A percentile compares a stretch with the other conserved stretches of the same genome.
Conservation (phyloP, 2,113 vertebrate genomes). For the Octodon degus region DNA sequence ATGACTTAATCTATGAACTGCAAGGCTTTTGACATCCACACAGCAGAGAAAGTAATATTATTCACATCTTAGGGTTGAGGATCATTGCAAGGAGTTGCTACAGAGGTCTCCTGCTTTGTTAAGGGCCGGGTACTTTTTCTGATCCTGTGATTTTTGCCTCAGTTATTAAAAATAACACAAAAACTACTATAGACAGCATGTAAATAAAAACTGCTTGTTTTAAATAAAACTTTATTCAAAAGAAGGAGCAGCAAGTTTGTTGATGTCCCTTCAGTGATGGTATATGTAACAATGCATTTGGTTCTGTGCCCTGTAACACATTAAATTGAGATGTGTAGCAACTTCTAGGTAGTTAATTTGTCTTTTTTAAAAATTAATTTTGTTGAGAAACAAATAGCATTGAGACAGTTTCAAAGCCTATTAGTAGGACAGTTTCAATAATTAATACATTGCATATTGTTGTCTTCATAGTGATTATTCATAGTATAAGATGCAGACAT, state of each 20-base stretch:
- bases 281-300: neutral
- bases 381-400: too few relatives aligned
- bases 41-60: neutral
- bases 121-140: neutral
- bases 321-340: neutral
- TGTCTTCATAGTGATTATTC: too few relatives aligned
- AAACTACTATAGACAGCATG: neutral
- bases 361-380: too few relatives aligned
- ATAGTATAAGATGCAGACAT: too few relatives aligned
- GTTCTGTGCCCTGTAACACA: neutral
- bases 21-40: neutral
- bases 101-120: neutral
- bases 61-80: neutral
- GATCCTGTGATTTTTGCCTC: neutral
- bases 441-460: too few relatives aligned
- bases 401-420: too few relatives aligned
- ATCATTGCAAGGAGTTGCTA: neutral
- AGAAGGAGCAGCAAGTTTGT: neutral
- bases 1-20: neutral
- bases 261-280: neutral
- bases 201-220: neutral
- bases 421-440: too few relatives aligned
- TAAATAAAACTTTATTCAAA: neutral
- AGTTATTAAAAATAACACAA: neutral
- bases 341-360: neutral